Evolutionary conservation across 2,888 invertebrate genomes (phyloP), one percentile per base, ranked within the genome.

Genomic region (Sphinx pinastri): DNA sequence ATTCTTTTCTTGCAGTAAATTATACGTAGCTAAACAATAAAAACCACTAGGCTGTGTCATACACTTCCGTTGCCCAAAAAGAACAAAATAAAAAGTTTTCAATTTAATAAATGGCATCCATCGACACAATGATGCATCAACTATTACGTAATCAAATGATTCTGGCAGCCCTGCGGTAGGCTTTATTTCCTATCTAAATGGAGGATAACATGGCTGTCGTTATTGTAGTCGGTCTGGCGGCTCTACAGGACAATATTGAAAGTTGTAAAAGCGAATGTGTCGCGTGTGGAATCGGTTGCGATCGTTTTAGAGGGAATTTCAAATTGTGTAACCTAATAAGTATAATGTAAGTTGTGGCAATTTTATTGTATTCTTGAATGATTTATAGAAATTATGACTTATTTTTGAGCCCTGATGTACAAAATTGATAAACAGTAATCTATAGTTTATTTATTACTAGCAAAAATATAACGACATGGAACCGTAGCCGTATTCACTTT

Each of bases 181-280:
- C 13, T 38, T 58, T 58, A 31, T 58, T 63, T 16, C 16, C 13
- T 49, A 63, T 63, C 49, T 63, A 63, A 63, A 19, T 19, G 45
- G 63, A 12, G 19, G 63, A 63, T 63, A 49, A 63, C 49, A 49
- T 45, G 63, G 13, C 7, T 16, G 47, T 7, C 8, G 13, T 58
- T 49, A 49, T 63, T 63, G 7, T 49, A 47, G 49, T 13, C 49
- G 49, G 63, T 4, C 16, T 47, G 63, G 63, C 63, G 63, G 63
- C 63, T 19, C 7, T 8, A 4, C 19, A 12, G 13, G 47, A 49
- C 63, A 49, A 49, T 63, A 63, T 49, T 63, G 63, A 63, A 63
- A 63, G 47, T 63, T 63, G 63, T 63, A 63, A 63, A 63, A 63
- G 49, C 49, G 63, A 63, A 63, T 63, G 47, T 63, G 58, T 38